These are phyloP conservation scores for Drosophila subsilvestris DNA, from an alignment of 2,888 invertebrate species.

Conservation along the genomic window DNA sequence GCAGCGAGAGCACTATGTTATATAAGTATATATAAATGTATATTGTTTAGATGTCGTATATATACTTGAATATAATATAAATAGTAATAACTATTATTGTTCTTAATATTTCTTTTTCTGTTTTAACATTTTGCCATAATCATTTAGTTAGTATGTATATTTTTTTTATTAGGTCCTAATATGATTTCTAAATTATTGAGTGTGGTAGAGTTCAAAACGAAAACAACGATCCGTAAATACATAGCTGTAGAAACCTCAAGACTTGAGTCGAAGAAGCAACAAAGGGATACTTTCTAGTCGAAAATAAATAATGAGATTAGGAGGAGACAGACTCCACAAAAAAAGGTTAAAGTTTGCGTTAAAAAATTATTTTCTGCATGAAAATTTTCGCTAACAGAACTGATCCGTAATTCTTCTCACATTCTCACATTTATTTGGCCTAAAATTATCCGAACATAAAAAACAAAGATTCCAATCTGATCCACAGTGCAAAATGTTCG, in stretches of 20 bases:
- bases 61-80: constrained; percentile 82
- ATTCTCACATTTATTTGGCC: neutral
- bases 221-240: constrained; percentile 19
- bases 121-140: constrained; percentile 68
- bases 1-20: constrained; percentile 62
- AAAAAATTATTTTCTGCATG: neutral
- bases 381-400: constrained; percentile 13
- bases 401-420: constrained; percentile 14
- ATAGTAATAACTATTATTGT: constrained; percentile 84
- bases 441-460: constrained; percentile 6
- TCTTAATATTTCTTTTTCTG: constrained; percentile 83
- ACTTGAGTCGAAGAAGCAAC: constrained; percentile 31
- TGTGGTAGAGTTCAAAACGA: constrained; percentile 25
- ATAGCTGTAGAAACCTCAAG: constrained; percentile 67
- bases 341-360: neutral
- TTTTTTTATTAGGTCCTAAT: constrained; percentile 71
- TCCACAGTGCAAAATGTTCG: constrained; percentile 47
- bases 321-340: neutral
- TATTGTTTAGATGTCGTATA: constrained; percentile 65
- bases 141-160: constrained; percentile 72
- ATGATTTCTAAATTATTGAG: constrained; percentile 60
- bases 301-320: neutral
- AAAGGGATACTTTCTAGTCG: neutral
- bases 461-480: constrained; percentile 13
- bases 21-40: constrained; percentile 62